Conservation (phyloP, 2,797 vertebrate genomes). For the Tympanoctomys barrerae region DNA sequence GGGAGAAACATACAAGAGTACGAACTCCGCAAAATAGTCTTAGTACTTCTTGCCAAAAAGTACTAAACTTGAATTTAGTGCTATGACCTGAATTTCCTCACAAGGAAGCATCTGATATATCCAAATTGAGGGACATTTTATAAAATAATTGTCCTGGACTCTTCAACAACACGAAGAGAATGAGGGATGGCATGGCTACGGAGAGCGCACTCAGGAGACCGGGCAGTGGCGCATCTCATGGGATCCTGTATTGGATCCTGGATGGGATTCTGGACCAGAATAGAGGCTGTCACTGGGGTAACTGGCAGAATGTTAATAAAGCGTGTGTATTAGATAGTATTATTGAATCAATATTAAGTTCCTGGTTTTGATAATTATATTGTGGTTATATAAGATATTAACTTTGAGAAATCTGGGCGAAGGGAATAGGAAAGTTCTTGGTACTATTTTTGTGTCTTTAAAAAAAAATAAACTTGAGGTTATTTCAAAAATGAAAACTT, state of each 20-base stretch:
- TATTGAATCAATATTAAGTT: constrained; percentile 15
- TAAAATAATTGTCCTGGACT: neutral
- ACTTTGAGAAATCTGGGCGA: constrained; percentile 68
- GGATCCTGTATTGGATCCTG: neutral
- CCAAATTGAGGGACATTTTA: neutral
- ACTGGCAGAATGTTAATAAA: constrained; percentile 2
- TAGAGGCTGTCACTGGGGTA: neutral
- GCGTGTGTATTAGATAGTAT: neutral
- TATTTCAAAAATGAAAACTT: constrained; percentile 57
- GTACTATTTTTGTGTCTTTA: constrained; percentile 68
- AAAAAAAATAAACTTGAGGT: constrained; percentile 43
- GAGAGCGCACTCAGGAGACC: neutral
- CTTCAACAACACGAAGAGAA: neutral
- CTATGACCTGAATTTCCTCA: constrained; percentile 18
- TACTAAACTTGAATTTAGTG: too few species aligned
- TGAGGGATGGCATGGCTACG: neutral
- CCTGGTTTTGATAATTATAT: constrained; percentile 34
- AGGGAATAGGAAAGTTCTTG: constrained; percentile 58
- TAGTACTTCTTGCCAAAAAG: constrained; percentile 1
- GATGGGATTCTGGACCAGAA: neutral
- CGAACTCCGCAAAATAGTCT: neutral
- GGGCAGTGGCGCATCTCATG: neutral
- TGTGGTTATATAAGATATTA: constrained; percentile 61
- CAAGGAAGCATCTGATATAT: neutral
- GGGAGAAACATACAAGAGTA: neutral